Conservation (phyloP, 1,140 invertebrate species). For the Euura saliciscinereae region DNA sequence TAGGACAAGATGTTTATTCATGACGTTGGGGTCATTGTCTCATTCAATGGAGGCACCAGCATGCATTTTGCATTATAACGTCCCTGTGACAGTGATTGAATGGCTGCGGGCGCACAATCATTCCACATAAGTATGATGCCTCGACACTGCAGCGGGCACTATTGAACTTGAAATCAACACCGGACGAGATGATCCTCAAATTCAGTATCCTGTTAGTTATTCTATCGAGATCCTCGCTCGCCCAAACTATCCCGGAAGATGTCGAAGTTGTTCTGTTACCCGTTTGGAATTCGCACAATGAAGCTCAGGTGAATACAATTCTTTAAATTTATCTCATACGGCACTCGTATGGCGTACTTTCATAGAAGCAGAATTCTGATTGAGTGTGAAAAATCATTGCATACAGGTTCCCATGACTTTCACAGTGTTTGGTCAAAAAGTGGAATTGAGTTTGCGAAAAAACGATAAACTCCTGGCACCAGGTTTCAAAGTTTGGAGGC, state of each 20-base stretch:
- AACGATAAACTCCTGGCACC: slow-evolving; percentile 58
- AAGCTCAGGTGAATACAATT: slow-evolving; percentile 29
- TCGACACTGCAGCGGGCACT: slow-evolving; percentile 22
- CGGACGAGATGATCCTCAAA: slow-evolving; percentile 30
- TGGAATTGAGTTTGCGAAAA: slow-evolving; percentile 54
- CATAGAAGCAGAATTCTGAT: background rate
- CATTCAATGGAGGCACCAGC: slow-evolving; percentile 44
- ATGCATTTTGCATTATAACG: slow-evolving; percentile 31
- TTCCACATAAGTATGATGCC: slow-evolving; percentile 38
- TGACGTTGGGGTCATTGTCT: slow-evolving; percentile 31
- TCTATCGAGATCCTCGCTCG: background rate
- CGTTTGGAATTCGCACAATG: slow-evolving; percentile 28
- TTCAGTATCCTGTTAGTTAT: slow-evolving; percentile 1
- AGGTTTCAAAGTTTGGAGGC: slow-evolving; percentile 57
- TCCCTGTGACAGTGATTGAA: slow-evolving; percentile 26
- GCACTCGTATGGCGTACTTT: background rate
- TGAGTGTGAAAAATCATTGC: background rate
- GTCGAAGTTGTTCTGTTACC: slow-evolving; percentile 36
- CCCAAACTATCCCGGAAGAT: slow-evolving; percentile 12
- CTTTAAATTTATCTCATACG: background rate
- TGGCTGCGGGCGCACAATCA: slow-evolving; percentile 28
- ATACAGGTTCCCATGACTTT: slow-evolving; percentile 49
- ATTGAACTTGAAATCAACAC: slow-evolving; percentile 31
- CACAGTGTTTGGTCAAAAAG: slow-evolving; percentile 43
- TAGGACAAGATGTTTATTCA: slow-evolving; percentile 6